Evolutionary conservation across 2,797 vertebrate species (phyloP), one percentile per base, ranked within the genome.

Genomic region (Oryzias sinensis): DNA sequence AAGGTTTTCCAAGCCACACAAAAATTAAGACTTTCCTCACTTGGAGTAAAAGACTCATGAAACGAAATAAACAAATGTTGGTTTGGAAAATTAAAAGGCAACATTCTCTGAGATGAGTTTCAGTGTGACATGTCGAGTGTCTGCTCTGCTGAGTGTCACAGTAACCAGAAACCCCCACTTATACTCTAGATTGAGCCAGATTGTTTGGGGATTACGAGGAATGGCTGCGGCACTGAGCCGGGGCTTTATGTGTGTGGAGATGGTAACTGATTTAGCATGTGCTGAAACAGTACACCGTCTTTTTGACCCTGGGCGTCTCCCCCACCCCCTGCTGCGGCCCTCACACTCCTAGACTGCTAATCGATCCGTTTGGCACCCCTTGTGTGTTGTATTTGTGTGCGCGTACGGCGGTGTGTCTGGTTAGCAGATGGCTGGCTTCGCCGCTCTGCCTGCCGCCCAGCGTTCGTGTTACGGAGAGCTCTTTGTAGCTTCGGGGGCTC

Each of bases 211-310:
- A 91, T 91, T 87, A 88, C 61, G 83, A 72, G 77, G 82, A 82
- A 77, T 76, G 82, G 76, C 83, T 83, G 77, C 74, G 71, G 77
- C 82, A 7, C 78, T 73, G 85, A 85, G 85, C 82, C 78, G 3
- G 66, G 82, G 85, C 74, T 88, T 88, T 74, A 82, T 75, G 76
- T 82, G 78, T 72, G 76, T 59, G 72, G 80, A 81, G 81, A 84
- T 80, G 83, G 81, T 92, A 92, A 92, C 89, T 90, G 89, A 91
- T 92, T 91, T 92, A 91, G 88, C 90, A 92, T 92, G 90, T 89
- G 89, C 84, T 89, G 91, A 89, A 93, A 93, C 85, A 64, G 60
- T 74, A 92, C 88, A 91, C 91, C 89, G 13, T 82, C 87, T 88
- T 81, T 90, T 86, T 90, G 91, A 92, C 91, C 91, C 82, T 49